Percentiles rank a stretch among this genome's conserved stretches.
These are phyloP conservation scores for Cephus rjabovi DNA, from an alignment of 2,888 invertebrate species.

Conservation along the genomic window DNA sequence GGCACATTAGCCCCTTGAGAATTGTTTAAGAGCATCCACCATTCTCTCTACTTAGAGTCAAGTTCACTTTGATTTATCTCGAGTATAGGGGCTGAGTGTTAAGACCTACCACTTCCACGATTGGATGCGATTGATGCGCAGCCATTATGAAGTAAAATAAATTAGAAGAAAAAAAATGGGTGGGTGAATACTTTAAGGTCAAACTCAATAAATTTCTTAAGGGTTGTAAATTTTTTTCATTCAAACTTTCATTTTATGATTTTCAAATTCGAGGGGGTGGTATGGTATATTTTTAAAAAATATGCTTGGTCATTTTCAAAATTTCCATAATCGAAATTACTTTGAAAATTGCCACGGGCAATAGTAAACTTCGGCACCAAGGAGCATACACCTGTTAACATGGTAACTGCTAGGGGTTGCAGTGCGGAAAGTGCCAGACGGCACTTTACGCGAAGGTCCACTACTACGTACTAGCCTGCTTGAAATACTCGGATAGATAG, in stretches of 20 bases:
- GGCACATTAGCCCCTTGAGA: slow-evolving; percentile 13
- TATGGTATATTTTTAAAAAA: too few species aligned
- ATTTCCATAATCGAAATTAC: background rate
- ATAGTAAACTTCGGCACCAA: background rate
- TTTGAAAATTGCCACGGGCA: background rate
- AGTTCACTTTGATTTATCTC: background rate
- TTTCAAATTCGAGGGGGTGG: background rate
- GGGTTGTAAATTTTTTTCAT: background rate
- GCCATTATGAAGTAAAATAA: background rate
- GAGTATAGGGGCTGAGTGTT: background rate
- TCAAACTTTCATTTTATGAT: background rate
- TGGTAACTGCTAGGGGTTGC: background rate
- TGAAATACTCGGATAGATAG: too few species aligned
- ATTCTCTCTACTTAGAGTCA: background rate
- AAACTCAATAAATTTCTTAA: background rate
- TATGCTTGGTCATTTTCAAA: background rate
- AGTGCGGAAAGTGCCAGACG: background rate
- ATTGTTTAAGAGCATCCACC: slow-evolving; percentile 9
- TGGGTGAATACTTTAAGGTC: background rate
- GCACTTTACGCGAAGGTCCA: background rate
- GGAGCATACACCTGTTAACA: background rate
- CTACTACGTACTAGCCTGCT: background rate
- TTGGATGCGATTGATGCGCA: background rate
- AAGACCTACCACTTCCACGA: background rate
- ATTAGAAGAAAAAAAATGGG: background rate